Base-by-base conservation (phyloP, 1,140 invertebrate species). In the Dysdera silvatica region DNA sequence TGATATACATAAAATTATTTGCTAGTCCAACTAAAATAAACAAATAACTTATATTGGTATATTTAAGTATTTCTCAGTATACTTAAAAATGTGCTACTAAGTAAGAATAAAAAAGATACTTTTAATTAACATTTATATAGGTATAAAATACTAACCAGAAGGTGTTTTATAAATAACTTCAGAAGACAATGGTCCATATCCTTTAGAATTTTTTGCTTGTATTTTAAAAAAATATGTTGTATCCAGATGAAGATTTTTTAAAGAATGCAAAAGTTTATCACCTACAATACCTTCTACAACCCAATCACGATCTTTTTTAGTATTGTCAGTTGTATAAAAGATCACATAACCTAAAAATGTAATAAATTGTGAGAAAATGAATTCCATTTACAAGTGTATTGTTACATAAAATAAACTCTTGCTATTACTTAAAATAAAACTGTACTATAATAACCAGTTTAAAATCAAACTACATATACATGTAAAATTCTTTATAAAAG, bases 151-250 rank as follows among this genome's bases (percentile, higher is more conserved):
- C 12, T 32, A 55, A 62, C 61, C 61, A 40, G 61, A 53, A 18
- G 52, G 61, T 3, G 92, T 97, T 61, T 83, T 87, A 68, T 89
- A 91, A 0, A 84, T 79, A 2, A 91, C 84, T 12, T 85, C 82
- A 2, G 82, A 78, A 0, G 90, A 93, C 72, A 87, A 87, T 0
- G 92, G 91, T 0, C 92, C 88, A 71, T 88, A 85, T 18, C 93
- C 93, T 75, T 87, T 86, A 69, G 79, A 81, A 73, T 92, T 97
- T 18, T 88, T 79, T 0, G 95, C 93, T 76, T 96, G 91, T 54
- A 98, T 87, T 75, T 95, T 96, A 74, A 98, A 97, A 74, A 86
- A 91, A 78, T 98, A 99, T 0, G 83, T 86, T 1, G 91, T 95
- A 66, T 86, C 84, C 0, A 90, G 84, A 12, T 86, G 84, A 7